A percentile compares a stretch with the other conserved stretches of the same genome.
phyloP scores from a whole-genome alignment of 2,888 invertebrate species.

The Tenthredo livida region DNA sequence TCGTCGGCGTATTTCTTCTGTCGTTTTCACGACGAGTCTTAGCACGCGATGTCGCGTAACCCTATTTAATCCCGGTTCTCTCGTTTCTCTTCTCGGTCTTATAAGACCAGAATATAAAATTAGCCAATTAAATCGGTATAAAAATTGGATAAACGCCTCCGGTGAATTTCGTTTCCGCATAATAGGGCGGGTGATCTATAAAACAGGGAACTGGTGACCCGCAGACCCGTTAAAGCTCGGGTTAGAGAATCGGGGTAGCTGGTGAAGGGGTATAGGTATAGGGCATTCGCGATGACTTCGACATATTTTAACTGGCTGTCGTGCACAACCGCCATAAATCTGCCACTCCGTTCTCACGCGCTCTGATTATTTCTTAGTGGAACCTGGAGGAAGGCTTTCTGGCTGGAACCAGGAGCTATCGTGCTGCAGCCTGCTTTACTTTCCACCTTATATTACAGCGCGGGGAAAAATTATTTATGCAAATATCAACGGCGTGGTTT shows the following conservation, averaged over 20 bases:
- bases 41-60: constrained; percentile 39
- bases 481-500: constrained; percentile 54
- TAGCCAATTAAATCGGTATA: constrained; percentile 34
- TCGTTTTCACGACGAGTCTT: constrained; percentile 63
- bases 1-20: constrained; percentile 63
- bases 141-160: constrained; percentile 39
- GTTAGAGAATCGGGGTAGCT: not conserved
- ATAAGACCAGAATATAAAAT: constrained; percentile 29
- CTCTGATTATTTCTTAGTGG: constrained; percentile 70
- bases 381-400: constrained; percentile 59
- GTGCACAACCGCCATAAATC: constrained; percentile 73
- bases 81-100: not conserved
- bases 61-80: not conserved
- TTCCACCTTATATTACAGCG: constrained; percentile 38
- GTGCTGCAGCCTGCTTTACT: constrained; percentile 4
- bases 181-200: constrained; percentile 27
- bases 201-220: constrained; percentile 11
- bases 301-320: constrained; percentile 66
- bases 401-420: constrained; percentile 26
- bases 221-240: not conserved
- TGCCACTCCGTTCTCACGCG: constrained; percentile 72
- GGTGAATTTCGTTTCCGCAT: constrained; percentile 18
- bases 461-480: constrained; percentile 70
- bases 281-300: constrained; percentile 45
- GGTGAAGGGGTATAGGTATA: not conserved